Percentiles rank a stretch among this genome's conserved stretches.
Evolutionary conservation across 1,140 invertebrate genomes (phyloP).

Genomic region (Euura saliciscinereae): DNA sequence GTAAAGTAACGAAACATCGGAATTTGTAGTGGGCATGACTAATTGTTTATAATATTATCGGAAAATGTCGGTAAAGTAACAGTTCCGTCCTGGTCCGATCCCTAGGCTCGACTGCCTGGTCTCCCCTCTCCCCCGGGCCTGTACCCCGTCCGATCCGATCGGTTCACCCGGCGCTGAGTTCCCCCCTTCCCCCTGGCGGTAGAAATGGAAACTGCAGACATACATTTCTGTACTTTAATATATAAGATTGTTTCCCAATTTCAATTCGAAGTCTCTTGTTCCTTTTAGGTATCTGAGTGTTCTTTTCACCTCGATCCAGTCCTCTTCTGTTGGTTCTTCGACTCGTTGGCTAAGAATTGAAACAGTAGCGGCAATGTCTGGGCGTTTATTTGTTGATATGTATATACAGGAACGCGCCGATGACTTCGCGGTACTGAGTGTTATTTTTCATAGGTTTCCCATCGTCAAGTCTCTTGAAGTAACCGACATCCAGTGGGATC

Average conservation of each 20-base stretch:
- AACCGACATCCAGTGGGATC: conserved; percentile 10
- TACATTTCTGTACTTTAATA: no score
- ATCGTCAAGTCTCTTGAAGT: not conserved
- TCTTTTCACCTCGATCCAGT: conserved; percentile 39
- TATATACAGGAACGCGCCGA: conserved; percentile 45
- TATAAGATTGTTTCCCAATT: conserved; percentile 12
- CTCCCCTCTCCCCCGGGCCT: no score
- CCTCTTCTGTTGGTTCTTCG: conserved; percentile 20
- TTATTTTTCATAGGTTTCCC: not conserved
- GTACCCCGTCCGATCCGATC: no score
- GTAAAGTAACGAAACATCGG: no score
- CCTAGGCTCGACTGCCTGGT: no score
- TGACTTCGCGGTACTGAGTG: conserved; percentile 36
- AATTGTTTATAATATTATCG: no score
- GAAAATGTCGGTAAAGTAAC: no score
- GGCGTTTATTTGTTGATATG: conserved; percentile 40
- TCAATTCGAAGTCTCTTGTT: conserved; percentile 31
- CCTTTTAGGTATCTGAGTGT: conserved; percentile 45
- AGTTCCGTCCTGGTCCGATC: no score
- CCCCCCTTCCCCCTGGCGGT: no score
- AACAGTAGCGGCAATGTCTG: conserved; percentile 45
- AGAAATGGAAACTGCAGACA: no score
- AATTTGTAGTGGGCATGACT: no score
- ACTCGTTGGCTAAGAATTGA: conserved; percentile 33
- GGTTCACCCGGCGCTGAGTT: no score